phyloP scores from a whole-genome alignment of 2,113 vertebrate genomes.

The Accipiter cooperii region DNA sequence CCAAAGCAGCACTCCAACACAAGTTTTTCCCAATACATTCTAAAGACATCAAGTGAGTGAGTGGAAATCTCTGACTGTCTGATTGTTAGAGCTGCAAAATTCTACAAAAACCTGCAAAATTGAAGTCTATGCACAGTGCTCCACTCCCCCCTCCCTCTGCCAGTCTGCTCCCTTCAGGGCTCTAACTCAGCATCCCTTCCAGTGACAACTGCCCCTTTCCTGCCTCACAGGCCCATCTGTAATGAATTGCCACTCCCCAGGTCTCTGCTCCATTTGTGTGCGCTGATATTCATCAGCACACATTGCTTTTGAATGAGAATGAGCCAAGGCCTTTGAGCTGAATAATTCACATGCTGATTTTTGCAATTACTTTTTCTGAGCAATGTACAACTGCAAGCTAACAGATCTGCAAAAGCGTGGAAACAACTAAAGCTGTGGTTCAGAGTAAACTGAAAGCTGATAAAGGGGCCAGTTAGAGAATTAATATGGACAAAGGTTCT shows the following conservation, averaged over 20 bases:
- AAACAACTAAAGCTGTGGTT: background rate
- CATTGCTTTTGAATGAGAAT: background rate
- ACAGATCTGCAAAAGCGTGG: background rate
- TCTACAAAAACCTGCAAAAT: background rate
- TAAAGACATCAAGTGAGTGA: background rate
- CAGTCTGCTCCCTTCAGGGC: background rate
- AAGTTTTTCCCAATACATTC: background rate
- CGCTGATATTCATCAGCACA: background rate
- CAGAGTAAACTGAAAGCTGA: background rate
- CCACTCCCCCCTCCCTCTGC: background rate
- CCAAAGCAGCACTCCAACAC: background rate
- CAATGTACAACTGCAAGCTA: too few relatives aligned
- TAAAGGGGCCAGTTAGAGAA: background rate
- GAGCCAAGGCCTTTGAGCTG: background rate
- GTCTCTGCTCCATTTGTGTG: background rate
- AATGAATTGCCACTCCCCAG: background rate
- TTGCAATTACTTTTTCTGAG: background rate
- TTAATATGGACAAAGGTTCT: background rate
- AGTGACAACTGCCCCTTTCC: background rate
- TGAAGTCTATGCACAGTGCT: fast-evolving
- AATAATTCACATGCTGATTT: background rate
- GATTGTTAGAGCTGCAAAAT: background rate
- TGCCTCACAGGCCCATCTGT: background rate
- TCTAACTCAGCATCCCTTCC: background rate
- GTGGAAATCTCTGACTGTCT: background rate